Evolutionary conservation across 2,113 vertebrate species (phyloP).

Genomic region (Isichthys henryi): DNA sequence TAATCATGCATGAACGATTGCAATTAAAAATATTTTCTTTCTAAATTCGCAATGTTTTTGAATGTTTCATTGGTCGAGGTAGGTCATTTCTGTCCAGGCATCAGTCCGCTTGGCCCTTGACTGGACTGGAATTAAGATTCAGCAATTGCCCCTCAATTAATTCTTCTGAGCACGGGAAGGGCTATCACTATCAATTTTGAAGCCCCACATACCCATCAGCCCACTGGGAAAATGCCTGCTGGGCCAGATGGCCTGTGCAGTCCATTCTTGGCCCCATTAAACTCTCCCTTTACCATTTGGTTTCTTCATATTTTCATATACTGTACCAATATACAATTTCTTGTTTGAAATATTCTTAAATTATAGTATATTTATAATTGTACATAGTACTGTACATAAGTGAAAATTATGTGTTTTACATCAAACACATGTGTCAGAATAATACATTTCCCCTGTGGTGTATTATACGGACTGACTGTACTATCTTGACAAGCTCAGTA

Average conservation of each 20-base stretch:
- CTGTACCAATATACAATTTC: not conserved
- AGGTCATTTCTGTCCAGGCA: not conserved
- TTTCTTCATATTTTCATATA: not conserved
- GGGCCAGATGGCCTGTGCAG: not conserved
- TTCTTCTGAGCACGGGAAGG: not conserved
- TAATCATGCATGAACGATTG: not conserved
- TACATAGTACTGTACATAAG: not conserved
- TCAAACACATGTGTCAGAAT: not conserved
- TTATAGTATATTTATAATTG: not conserved
- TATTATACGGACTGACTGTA: not conserved
- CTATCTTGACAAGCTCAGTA: not conserved
- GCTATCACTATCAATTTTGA: not conserved
- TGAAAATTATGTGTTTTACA: not conserved
- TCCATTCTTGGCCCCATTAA: not conserved
- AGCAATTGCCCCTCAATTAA: not conserved
- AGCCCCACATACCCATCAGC: not conserved
- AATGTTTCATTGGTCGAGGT: not conserved
- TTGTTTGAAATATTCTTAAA: not conserved
- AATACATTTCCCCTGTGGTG: not conserved
- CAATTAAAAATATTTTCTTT: not conserved
- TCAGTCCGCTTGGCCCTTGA: not conserved
- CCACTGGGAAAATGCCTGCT: not conserved
- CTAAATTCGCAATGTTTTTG: not conserved
- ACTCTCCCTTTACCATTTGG: not conserved
- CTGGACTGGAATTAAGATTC: not conserved